phyloP scores from a whole-genome alignment of 2,888 invertebrate species.

The Darwinula stevensoni region DNA sequence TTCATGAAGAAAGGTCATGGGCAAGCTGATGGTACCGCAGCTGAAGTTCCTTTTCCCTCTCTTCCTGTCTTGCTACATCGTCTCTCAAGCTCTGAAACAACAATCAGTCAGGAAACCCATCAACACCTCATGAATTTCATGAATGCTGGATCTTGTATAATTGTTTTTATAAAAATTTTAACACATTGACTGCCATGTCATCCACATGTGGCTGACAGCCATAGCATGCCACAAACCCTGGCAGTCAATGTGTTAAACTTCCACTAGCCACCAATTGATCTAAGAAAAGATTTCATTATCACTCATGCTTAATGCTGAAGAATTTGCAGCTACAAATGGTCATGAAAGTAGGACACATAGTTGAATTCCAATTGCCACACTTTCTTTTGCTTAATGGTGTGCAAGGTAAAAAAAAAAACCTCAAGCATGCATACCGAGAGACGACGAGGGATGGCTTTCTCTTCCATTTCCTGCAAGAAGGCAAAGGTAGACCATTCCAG shows the following conservation, averaged over 20 bases:
- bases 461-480: constrained; percentile 63
- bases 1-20: no score
- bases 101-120: constrained; percentile 5
- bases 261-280: no score
- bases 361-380: no score
- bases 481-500: constrained; percentile 71
- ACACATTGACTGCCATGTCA: no score
- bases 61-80: constrained; percentile 69
- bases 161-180: no score
- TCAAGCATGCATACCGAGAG: no score
- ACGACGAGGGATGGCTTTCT: constrained; percentile 59
- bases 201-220: no score
- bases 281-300: background rate
- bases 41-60: constrained; percentile 65
- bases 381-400: constrained; percentile 1
- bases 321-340: background rate
- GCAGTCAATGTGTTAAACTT: no score
- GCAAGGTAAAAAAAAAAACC: constrained; percentile 6
- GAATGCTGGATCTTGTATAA: no score
- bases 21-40: constrained; percentile 45
- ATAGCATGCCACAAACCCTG: no score
- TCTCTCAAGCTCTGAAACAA: constrained; percentile 42
- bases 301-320: no score
- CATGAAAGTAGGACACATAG: no score
- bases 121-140: constrained; percentile 3